Base-by-base conservation (phyloP, 1,140 invertebrate genomes). In the Trichoplusia ni region DNA sequence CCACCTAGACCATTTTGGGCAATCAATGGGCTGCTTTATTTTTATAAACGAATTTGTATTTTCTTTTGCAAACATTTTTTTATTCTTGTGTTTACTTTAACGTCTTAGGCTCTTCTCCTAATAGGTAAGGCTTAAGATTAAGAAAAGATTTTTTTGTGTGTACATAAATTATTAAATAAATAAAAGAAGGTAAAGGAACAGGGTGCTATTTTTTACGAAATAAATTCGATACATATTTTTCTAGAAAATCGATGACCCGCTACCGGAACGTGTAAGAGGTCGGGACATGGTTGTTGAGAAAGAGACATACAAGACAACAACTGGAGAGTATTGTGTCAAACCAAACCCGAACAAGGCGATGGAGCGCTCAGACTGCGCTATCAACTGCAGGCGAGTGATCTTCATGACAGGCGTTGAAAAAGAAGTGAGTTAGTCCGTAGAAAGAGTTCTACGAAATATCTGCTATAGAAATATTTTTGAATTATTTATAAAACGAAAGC, bases 391-490 rank as follows among this genome's bases (percentile, higher is more conserved):
- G 2, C 69, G 83, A 44, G 87, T 90, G 16, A 81, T 79, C 31
- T 90, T 69, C 23, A 84, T 90, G 84, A 88, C 84, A 7, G 83
- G 80, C 4, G 85, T 90, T 13, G 87, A 90, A 21, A 89, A 89
- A 75, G 66, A 75, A 54, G 89, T 90, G 67, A 60, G 68, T n/a
- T 8, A 25, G 25, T 7, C 7, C 37, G 8, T 11, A 7, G 11
- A 4, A 49, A 27, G 11, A 6, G 4, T 27, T 23, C 1, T 4
- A 42, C 9, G 4, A 18, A 7, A 9, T 7, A 42, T 42, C 6
- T 13, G 4, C 18, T n/a, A n/a, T n/a, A n/a, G n/a, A n/a, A n/a
- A n/a, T n/a, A n/a, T n/a, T n/a, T n/a, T n/a, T n/a, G n/a, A n/a
- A n/a, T n/a, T n/a, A n/a, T n/a, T n/a, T n/a, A n/a, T n/a, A n/a